Percentiles rank a stretch among this genome's conserved stretches.
phyloP scores from a whole-genome alignment of 1,140 invertebrate species.

The Tetragnatha versicolor region DNA sequence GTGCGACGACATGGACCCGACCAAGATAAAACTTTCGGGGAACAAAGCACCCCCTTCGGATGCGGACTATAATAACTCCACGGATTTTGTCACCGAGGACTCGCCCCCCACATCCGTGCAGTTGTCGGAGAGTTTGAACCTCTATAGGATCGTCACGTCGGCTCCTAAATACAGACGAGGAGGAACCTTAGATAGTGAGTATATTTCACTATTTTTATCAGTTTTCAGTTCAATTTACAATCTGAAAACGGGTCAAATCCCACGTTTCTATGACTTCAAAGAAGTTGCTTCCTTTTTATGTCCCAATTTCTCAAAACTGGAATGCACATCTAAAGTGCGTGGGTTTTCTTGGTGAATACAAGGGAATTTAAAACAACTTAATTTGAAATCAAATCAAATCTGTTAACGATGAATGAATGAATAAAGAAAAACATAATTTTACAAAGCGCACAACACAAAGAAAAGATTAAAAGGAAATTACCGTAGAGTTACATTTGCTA shows the following conservation, averaged over 20 bases:
- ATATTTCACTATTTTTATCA: not conserved
- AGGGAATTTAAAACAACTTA: too few relatives aligned
- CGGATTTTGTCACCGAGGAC: conserved; percentile 18
- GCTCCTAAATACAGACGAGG: conserved; percentile 36
- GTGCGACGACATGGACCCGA: conserved; percentile 47
- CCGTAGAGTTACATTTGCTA: too few relatives aligned
- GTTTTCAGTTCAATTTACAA: not conserved
- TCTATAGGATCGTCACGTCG: conserved; percentile 38
- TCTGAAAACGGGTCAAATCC: not conserved
- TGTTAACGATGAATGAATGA: too few relatives aligned
- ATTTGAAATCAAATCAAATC: too few relatives aligned
- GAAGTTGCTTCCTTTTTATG: too few relatives aligned
- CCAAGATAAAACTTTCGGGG: conserved; percentile 28
- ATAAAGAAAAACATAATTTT: too few relatives aligned
- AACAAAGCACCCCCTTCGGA: not conserved
- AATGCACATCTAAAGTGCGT: too few relatives aligned
- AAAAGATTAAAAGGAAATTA: too few relatives aligned
- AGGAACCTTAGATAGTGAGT: conserved; percentile 38
- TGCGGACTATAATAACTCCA: conserved; percentile 16
- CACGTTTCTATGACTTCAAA: too few relatives aligned
- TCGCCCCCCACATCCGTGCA: conserved; percentile 22
- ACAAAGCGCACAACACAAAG: too few relatives aligned
- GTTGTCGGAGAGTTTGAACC: conserved; percentile 23
- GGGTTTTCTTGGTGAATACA: too few relatives aligned
- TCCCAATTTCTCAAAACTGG: too few relatives aligned